phyloP scores from a whole-genome alignment of 2,797 vertebrate genomes.

The Crax fasciolata region DNA sequence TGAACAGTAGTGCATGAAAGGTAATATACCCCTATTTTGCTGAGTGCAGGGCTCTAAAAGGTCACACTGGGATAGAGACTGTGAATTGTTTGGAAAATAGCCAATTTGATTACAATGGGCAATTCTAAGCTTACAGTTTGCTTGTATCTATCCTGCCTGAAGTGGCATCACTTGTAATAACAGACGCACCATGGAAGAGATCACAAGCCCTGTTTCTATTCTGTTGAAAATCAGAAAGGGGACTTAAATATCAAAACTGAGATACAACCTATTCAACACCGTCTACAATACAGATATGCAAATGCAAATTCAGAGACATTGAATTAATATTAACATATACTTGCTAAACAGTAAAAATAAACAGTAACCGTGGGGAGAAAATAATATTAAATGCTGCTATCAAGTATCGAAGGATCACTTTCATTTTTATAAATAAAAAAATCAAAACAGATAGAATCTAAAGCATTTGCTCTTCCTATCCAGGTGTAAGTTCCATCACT shows the following conservation, averaged over 20 bases:
- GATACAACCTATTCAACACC: neutral
- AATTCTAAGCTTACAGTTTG: constrained; percentile 61
- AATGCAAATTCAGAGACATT: neutral
- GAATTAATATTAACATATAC: neutral
- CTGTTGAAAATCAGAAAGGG: neutral
- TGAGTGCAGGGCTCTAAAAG: constrained; percentile 65
- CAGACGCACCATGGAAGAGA: constrained; percentile 6
- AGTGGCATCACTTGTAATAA: constrained; percentile 66
- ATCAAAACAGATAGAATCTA: neutral
- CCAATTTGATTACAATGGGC: constrained; percentile 72
- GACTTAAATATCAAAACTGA: neutral
- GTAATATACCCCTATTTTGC: constrained; percentile 62
- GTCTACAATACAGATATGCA: neutral
- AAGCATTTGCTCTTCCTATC: neutral
- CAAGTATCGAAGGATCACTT: neutral
- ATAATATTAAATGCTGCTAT: neutral
- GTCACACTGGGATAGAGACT: constrained; percentile 53
- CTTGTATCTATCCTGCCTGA: constrained; percentile 53
- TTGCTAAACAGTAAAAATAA: neutral
- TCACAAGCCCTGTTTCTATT: neutral
- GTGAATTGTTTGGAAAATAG: constrained; percentile 73
- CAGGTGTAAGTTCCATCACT: neutral
- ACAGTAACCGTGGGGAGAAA: neutral
- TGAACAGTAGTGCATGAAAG: constrained; percentile 54
- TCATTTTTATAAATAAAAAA: neutral